These are phyloP conservation scores for Stictocephala bisonia DNA, from an alignment of 2,888 invertebrate genomes.

Conservation along the genomic window DNA sequence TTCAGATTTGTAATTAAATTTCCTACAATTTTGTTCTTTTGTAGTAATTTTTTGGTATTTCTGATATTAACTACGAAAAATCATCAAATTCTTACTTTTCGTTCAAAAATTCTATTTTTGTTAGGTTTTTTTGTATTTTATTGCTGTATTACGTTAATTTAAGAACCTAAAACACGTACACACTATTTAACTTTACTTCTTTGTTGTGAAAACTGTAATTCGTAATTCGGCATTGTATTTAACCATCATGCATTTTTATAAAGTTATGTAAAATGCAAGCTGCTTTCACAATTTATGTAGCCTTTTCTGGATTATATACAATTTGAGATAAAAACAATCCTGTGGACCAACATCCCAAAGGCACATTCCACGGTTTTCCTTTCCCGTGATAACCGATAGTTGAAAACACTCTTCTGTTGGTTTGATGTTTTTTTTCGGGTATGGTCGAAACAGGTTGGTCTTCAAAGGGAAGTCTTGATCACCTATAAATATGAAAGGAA, in stretches of 20 bases:
- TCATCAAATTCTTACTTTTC: no score
- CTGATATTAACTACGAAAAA: no score
- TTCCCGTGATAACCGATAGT: constrained; percentile 11
- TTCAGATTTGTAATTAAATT: no score
- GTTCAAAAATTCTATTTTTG: no score
- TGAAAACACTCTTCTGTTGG: not conserved
- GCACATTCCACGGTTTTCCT: constrained; percentile 11
- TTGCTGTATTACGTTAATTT: no score
- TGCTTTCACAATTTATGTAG: constrained; percentile 18
- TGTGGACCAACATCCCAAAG: constrained; percentile 16
- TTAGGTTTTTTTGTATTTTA: no score
- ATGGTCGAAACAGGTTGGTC: not conserved
- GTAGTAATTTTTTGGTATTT: no score
- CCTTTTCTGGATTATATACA: constrained; percentile 15
- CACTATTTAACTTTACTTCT: no score
- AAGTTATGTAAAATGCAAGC: constrained; percentile 40
- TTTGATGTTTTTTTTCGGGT: not conserved
- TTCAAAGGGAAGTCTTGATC: constrained; percentile 27
- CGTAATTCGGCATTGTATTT: not conserved
- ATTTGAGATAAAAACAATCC: constrained; percentile 21
- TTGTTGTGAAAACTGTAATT: no score
- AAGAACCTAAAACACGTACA: no score
- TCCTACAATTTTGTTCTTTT: no score
- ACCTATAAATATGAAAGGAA: constrained; percentile 31
- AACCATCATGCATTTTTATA: constrained; percentile 25